Conservation (phyloP, 2,113 vertebrate genomes). For the Elephas maximus region DNA sequence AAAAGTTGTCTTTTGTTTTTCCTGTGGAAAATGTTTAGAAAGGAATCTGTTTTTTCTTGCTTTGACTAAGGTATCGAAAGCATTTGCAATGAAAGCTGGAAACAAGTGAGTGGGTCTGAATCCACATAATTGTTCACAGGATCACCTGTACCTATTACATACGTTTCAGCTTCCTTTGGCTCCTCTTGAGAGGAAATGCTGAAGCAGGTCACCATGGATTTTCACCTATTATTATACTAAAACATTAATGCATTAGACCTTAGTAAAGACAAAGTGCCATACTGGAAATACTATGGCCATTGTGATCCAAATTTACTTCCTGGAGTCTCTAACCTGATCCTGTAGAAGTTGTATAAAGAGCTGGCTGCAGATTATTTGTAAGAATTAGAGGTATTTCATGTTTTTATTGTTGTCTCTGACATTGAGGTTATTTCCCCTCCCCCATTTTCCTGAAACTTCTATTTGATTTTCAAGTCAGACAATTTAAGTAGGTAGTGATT, state of each 20-base stretch:
- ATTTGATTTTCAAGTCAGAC: constrained; percentile 74
- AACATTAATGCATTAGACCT: neutral
- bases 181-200: neutral
- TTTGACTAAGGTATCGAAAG: neutral
- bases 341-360: neutral
- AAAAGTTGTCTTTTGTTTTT: neutral
- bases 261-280: neutral
- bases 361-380: neutral
- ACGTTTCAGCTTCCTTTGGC: neutral
- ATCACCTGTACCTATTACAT: neutral
- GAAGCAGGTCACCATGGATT: neutral
- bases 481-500: constrained; percentile 62
- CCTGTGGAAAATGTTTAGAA: constrained; percentile 25
- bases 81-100: constrained; percentile 6
- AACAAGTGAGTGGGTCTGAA: neutral
- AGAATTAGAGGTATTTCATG: neutral
- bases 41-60: neutral
- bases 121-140: neutral
- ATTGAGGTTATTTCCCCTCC: neutral
- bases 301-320: neutral
- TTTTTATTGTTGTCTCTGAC: neutral
- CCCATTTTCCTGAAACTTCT: neutral
- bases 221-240: neutral
- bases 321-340: constrained; percentile 22
- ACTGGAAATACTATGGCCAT: neutral